Base-by-base conservation (phyloP, 1,140 invertebrate genomes). In the Whitmania pigra region DNA sequence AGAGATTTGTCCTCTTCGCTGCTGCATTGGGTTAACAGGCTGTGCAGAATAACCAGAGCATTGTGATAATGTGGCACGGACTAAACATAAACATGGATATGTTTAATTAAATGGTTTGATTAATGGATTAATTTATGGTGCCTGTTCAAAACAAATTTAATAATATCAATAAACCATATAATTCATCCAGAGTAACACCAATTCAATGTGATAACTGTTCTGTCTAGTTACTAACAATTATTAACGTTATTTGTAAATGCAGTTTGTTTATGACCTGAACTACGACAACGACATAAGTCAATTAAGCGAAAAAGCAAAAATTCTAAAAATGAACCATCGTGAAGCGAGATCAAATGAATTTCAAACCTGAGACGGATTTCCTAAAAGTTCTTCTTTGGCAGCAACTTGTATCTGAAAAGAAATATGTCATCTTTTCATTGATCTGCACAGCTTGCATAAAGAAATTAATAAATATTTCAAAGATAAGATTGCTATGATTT, bases 1-100 rank as follows among this genome's bases (percentile, higher is more conserved):
- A 93, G 85, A 78, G 86, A 86, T 81, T 88, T 89, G 82, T 96
- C 92, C 76, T 90, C 87, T 73, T 87, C 88, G 77, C 80, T 80
- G 11, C 73, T 75, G 75, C 91, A 90, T 78, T 96, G 93, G 79
- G 97, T 93, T 29, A 93, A 90, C 55, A 99, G 86, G 76, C 93
- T 96, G 84, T 99, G 96, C 71, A 99, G 85, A 73, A 99, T 83
- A 80, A 98, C 95, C 80, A 98, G 95, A 74, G 95, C 95, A 22
- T 93, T 96, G 82, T 96, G 91, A 84, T 99, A 99, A 71, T 92
- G 87, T 20, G 29, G 57, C 22, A 63, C 29, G 57, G 57, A 76
- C 91, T 89, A 80, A 95, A 95, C 85, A 94, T 73, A 31, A 78
- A 79, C 25, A 68, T n/a, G 43, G 20, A 73, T n/a, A n/a, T n/a